Evolutionary conservation across 2,888 invertebrate genomes (phyloP).

Genomic region (Machimus atricapillus): DNA sequence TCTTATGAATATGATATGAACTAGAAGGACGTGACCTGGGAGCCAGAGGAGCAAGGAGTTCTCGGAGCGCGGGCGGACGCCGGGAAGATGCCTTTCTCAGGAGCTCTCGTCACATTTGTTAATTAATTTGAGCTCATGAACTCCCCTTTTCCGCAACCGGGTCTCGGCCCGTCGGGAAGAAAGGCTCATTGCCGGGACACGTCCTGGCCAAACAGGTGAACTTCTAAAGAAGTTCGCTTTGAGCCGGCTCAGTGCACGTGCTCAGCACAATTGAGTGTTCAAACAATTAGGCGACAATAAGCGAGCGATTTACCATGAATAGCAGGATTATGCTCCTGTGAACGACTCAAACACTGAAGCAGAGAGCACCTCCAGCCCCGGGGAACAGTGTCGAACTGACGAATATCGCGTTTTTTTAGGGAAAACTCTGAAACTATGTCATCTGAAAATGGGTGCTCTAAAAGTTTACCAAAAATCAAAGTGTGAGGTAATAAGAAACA

Average conservation of each 20-base stretch:
- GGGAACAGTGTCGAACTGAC: not conserved
- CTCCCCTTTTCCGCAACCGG: not conserved
- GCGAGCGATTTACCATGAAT: not conserved
- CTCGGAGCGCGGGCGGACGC: not conserved
- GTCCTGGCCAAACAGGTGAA: not conserved
- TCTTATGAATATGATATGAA: conserved; percentile 32
- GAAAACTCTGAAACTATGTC: not conserved
- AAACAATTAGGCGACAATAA: not conserved
- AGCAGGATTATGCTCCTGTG: not conserved
- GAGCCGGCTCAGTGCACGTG: not conserved
- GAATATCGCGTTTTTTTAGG: not conserved
- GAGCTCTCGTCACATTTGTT: conserved; percentile 8
- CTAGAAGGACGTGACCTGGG: conserved; percentile 25
- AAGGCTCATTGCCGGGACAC: not conserved
- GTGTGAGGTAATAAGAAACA: not conserved
- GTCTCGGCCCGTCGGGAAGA: not conserved
- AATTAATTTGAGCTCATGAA: conserved; percentile 24
- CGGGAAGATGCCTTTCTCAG: not conserved
- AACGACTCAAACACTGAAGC: not conserved
- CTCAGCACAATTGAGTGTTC: not conserved
- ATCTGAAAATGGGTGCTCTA: not conserved
- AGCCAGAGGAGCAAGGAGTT: not conserved
- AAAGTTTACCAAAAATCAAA: not conserved
- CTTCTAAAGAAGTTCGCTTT: not conserved
- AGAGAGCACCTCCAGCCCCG: not conserved